phyloP scores from a whole-genome alignment of 2,113 vertebrate species.

The Zonotrichia leucophrys region DNA sequence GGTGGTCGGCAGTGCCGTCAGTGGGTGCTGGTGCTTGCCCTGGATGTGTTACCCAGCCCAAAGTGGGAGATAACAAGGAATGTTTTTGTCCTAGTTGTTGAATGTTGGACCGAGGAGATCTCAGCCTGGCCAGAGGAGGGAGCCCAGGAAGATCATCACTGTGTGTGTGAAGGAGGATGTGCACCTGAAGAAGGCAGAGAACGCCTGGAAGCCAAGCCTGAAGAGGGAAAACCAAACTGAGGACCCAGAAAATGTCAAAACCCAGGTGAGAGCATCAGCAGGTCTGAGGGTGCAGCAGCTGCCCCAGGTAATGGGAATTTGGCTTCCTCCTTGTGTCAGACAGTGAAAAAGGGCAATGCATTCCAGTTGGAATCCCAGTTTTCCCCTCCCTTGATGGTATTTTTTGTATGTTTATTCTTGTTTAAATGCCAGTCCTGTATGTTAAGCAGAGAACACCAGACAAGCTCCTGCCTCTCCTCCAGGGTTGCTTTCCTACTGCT shows the following conservation, averaged over 20 bases:
- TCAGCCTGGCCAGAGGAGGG: constrained; percentile 81
- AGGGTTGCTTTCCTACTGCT: background rate
- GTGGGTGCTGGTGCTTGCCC: background rate
- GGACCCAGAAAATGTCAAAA: constrained; percentile 82
- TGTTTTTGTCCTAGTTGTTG: constrained; percentile 81
- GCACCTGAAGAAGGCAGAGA: constrained; percentile 91
- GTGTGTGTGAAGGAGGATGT: constrained; percentile 90
- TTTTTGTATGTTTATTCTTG: background rate
- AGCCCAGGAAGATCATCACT: constrained; percentile 94
- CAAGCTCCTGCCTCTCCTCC: background rate
- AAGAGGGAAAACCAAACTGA: constrained; percentile 82
- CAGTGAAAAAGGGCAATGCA: background rate
- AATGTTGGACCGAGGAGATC: constrained; percentile 82
- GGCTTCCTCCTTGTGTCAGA: background rate
- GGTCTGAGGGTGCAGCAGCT: background rate
- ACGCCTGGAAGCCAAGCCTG: constrained; percentile 92
- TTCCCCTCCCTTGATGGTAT: background rate
- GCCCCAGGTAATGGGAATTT: background rate
- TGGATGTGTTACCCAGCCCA: background rate
- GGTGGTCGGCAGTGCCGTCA: background rate
- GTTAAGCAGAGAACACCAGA: background rate
- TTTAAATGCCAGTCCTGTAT: background rate
- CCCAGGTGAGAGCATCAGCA: constrained; percentile 76
- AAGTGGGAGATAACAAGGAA: constrained; percentile 33
- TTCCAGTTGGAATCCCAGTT: background rate